Evolutionary conservation across 2,888 invertebrate species (phyloP), one percentile per base, ranked within the genome.

Genomic region (Exocentrus adspersus): DNA sequence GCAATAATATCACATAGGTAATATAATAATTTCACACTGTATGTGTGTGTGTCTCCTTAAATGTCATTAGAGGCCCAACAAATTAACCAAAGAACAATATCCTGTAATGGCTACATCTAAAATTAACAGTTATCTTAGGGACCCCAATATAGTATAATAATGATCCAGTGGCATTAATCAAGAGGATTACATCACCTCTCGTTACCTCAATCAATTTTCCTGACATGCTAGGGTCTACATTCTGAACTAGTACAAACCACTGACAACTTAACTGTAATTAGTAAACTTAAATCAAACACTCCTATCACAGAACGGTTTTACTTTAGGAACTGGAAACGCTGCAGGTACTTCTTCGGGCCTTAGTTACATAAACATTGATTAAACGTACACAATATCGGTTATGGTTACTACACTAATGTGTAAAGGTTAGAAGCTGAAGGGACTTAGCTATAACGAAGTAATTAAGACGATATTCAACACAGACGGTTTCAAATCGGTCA

Each of bases 151-250:
- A n/a, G 37, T 37, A n/a, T n/a, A 37, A n/a, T 37, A 37, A 37
- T 37, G 37, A 37, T 37, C 14, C n/a, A 37, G 37, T n/a, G n/a
- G 37, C 37, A 37, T 37, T 37, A 37, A 37, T 37, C 37, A 37
- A 37, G 37, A 37, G 37, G 37, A 37, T 37, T 37, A 37, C 37
- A 37, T 37, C 37, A 37, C 37, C 37, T 37, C 37, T 37, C 37
- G 37, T 37, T 37, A 37, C 37, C 37, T 37, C 37, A 37, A 37
- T 37, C 37, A 37, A 37, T 37, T 37, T 37, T 37, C 37, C 37
- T 37, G 37, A 37, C 37, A 37, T 37, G 37, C 37, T 37, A 12
- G 37, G 12, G 37, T 37, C 14, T 37, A 37, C 37, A 37, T 37
- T 37, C 14, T 37, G 37, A 37, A 37, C 37, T 37, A 12, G 2